Evolutionary conservation across 2,888 invertebrate genomes (phyloP), one percentile per base, ranked within the genome.

Genomic region (Theristus sp.): DNA sequence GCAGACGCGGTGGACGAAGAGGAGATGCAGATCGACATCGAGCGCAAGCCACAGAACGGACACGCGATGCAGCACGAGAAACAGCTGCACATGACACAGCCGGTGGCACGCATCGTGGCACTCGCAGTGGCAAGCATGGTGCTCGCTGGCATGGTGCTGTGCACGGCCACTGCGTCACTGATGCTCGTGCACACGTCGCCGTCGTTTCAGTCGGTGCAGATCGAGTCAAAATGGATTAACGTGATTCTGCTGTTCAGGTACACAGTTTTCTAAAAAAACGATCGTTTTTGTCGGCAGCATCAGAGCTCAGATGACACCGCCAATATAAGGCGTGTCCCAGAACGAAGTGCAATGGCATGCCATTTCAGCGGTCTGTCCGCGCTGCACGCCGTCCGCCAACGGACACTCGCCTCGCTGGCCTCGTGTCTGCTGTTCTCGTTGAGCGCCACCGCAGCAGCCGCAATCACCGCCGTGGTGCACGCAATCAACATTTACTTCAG

Each of bases 401-500:
- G 38, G 10, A 38, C 38, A 38, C 38, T 38, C 38, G 38, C 38
- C 10, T 38, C 38, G 17, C 17, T 38, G 38, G 6, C 10, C 38
- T 13, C 38, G 10, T 38, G 38, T 17, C 38, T 38, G 38, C 10
- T 38, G 17, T 38, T 38, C 38, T 38, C 38, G 17, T 13, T 38
- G 10, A 38, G 6, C 17, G 20, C 56, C n/a, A 27, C 27, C 20
- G 24, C 26, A 6, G 24, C 59, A 46, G 58, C 31, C 25, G 22
- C 38, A 2, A n/a, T 24, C 27, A 57, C 60, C 38, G 6, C 38
- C 28, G 25, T 46, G 25, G 38, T 58, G n/a, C 60, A 60, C 58
- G 56, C 24, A 24, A 58, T 46, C 49, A 60, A 59, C 38, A 20
- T 59, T 10, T 27, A 46, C 47, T 60, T 60, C 46, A 59, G 60